Base-by-base conservation (phyloP, 2,113 vertebrate species). In the Daphoenositta chrysoptera region DNA sequence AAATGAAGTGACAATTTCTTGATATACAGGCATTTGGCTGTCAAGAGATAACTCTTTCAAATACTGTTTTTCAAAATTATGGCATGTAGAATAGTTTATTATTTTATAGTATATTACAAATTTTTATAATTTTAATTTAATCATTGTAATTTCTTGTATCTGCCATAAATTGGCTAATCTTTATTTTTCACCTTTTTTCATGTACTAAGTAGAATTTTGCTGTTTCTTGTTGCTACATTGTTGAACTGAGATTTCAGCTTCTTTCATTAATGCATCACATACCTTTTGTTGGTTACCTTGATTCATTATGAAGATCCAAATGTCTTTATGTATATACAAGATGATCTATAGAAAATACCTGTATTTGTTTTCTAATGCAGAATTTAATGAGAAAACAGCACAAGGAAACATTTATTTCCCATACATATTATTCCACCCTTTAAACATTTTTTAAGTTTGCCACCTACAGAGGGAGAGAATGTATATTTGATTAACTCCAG, bases 351-450 rank as follows among this genome's bases (percentile, higher is more conserved):
- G 77, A 76, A 83, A 84, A 86, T 48, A 66, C 7, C 35, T 53
- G 5, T 33, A 75, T 90, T 45, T 8, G 60, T 89, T 94, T 91
- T 96, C 90, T 58, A 76, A 90, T 44, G 58, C 40, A 94, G 48
- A 77, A 93, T 90, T 84, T 92, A 73, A 93, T 56, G 44, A 93
- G 48, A 94, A 96, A 87, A 87, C 70, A 94, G 3, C 44, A 77
- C 24, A 69, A 89, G 60, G n/a, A 84, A 66, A 61, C 28, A 57
- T 65, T 18, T 85, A 39, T 42, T 92, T 94, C 53, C 71, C 68
- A n/a, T 75, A 78, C 66, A 15, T 68, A 57, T 58, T 92, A 70
- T 69, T 61, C 45, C 18, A 47, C 40, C 48, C 60, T 26, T 35
- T 82, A 91, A 76, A 54, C 85, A 83, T 93, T 91, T 93, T 31